Percentiles rank a stretch among this genome's conserved stretches.
phyloP scores from a whole-genome alignment of 2,113 vertebrate genomes.

The Tetrao urogallus region DNA sequence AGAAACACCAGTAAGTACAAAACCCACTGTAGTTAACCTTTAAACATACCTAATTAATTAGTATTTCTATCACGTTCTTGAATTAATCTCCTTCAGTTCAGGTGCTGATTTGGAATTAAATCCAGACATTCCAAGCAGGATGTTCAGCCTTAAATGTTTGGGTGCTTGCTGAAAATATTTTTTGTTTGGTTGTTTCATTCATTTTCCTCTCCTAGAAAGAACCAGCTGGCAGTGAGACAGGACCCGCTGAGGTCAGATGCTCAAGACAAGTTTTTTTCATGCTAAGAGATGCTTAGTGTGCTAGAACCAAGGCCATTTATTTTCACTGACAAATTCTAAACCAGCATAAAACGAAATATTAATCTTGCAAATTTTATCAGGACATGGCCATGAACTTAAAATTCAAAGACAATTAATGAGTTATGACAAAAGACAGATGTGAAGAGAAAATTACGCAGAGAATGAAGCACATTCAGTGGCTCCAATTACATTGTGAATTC shows the following conservation, averaged over 20 bases:
- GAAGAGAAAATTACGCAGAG: background rate
- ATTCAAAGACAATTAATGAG: background rate
- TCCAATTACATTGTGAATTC: background rate
- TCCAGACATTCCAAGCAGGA: background rate
- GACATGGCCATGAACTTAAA: background rate
- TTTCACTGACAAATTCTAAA: background rate
- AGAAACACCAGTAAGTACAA: background rate
- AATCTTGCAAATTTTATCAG: background rate
- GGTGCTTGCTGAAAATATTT: background rate
- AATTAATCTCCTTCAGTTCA: conserved; percentile 28
- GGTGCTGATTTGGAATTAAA: conserved; percentile 1
- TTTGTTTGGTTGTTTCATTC: background rate
- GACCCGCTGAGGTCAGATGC: conserved; percentile 23
- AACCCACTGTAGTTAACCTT: background rate
- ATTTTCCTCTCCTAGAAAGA: background rate
- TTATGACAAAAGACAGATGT: background rate
- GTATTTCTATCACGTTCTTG: background rate
- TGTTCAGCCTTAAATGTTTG: background rate
- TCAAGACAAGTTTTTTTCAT: background rate
- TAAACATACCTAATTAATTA: background rate
- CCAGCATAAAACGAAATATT: background rate
- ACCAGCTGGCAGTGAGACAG: background rate
- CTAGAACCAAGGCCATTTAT: background rate
- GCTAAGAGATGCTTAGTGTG: background rate
- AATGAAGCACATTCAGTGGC: background rate